Evolutionary conservation across 37 sponge, comb jelly and placozoan genomes (phyloP).

Genomic region (Halisarca cf. caerulea): DNA sequence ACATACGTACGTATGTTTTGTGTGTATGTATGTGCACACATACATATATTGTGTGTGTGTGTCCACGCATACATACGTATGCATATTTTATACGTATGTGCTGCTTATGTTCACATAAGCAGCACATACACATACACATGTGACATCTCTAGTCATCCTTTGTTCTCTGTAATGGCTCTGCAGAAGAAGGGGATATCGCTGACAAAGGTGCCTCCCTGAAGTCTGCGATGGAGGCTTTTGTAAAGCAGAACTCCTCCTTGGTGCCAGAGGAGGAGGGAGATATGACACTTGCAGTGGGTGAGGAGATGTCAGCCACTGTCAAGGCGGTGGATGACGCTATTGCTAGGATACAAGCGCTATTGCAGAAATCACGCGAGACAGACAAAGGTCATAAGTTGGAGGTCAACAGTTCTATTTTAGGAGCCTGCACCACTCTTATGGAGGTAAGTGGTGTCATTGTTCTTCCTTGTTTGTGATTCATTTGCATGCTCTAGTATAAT

Average conservation of each 20-base stretch:
- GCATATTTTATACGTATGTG: no score
- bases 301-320: slow-evolving; percentile 79
- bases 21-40: no score
- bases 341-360: slow-evolving; percentile 85
- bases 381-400: slow-evolving; percentile 91
- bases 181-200: not conserved
- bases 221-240: slow-evolving; percentile 22
- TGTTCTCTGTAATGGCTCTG: no score
- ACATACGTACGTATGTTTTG: no score
- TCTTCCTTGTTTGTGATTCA: no score
- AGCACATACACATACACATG: no score
- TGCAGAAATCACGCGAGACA: slow-evolving; percentile 66
- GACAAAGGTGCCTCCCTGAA: not conserved
- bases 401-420: slow-evolving; percentile 89
- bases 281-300: slow-evolving; percentile 76
- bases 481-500: no score
- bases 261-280: slow-evolving; percentile 12
- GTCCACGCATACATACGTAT: no score
- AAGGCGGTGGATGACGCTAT: slow-evolving; percentile 84
- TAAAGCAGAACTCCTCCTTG: not conserved
- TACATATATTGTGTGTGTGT: not conserved
- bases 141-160: no score
- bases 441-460: slow-evolving; percentile 33
- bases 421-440: slow-evolving; percentile 95
- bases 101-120: no score